These are phyloP conservation scores for Cygnus atratus DNA, from an alignment of 2,113 vertebrate genomes.

Conservation along the genomic window DNA sequence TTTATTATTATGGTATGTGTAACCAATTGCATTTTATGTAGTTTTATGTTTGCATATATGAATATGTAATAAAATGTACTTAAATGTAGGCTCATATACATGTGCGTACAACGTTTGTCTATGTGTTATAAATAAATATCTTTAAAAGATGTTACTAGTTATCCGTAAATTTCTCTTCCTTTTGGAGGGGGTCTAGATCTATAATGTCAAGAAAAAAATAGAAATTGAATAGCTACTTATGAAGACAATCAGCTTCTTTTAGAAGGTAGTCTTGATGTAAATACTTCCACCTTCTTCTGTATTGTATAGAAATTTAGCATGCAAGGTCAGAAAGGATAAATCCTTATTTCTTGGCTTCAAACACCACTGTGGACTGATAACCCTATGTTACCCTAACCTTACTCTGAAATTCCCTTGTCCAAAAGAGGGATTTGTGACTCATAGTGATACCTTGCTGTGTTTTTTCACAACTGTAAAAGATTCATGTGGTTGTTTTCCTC, in stretches of 20 bases:
- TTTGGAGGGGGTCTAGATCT: neutral
- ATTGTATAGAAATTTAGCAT: neutral
- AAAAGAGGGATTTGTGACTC: neutral
- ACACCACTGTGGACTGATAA: neutral
- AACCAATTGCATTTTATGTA: neutral
- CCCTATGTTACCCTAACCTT: no score
- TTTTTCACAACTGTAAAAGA: neutral
- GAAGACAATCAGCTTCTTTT: neutral
- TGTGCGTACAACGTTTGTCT: neutral
- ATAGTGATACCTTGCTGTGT: neutral
- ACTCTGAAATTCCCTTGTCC: neutral
- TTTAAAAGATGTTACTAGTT: neutral
- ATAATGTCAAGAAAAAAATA: neutral
- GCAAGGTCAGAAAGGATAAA: neutral
- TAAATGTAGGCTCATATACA: neutral
- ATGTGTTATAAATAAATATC: neutral
- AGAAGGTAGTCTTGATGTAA: neutral
- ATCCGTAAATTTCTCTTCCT: neutral
- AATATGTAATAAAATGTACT: neutral
- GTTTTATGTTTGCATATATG: neutral
- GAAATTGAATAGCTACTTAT: neutral
- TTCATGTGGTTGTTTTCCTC: neutral
- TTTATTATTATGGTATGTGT: neutral
- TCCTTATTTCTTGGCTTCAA: neutral
- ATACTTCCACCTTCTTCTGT: neutral